Conservation (phyloP, 2,888 invertebrate genomes). For the Pogonocherus hispidulus region DNA sequence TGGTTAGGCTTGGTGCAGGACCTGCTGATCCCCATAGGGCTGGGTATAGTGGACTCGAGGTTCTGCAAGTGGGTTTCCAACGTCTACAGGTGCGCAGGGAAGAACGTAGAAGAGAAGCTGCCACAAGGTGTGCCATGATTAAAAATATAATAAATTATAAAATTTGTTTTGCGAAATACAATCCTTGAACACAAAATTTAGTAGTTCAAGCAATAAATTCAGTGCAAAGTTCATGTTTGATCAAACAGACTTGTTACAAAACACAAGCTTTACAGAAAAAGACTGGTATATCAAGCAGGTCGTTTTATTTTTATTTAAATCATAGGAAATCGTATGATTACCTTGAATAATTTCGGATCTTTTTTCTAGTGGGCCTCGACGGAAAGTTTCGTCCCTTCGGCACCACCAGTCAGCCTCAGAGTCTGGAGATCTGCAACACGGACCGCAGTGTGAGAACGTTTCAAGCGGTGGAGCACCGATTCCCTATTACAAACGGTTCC, state of each 20-base stretch:
- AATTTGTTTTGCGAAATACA: no score
- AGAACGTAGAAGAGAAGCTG: constrained; percentile 65
- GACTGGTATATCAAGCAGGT: no score
- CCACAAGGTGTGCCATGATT: constrained; percentile 65
- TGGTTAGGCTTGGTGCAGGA: constrained; percentile 74
- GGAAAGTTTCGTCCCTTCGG: constrained; percentile 74
- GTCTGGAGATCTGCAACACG: constrained; percentile 61
- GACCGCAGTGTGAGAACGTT: constrained; percentile 56
- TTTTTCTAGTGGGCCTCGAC: constrained; percentile 68
- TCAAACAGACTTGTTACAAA: no score
- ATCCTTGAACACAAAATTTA: no score
- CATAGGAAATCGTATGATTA: no score
- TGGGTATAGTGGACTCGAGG: constrained; percentile 73
- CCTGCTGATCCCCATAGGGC: constrained; percentile 71
- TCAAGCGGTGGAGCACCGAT: constrained; percentile 70
- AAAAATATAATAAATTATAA: no score
- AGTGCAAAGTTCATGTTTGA: no score
- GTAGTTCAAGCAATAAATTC: no score
- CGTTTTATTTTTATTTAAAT: no score
- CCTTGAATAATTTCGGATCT: no score
- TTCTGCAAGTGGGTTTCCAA: constrained; percentile 72
- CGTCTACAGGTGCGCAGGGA: constrained; percentile 68
- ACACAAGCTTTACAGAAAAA: no score
- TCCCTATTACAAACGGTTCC: constrained; percentile 74
- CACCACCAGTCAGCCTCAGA: constrained; percentile 65